Base-by-base conservation (phyloP, 2,888 invertebrate genomes). In the Ormyrus pomaceus region DNA sequence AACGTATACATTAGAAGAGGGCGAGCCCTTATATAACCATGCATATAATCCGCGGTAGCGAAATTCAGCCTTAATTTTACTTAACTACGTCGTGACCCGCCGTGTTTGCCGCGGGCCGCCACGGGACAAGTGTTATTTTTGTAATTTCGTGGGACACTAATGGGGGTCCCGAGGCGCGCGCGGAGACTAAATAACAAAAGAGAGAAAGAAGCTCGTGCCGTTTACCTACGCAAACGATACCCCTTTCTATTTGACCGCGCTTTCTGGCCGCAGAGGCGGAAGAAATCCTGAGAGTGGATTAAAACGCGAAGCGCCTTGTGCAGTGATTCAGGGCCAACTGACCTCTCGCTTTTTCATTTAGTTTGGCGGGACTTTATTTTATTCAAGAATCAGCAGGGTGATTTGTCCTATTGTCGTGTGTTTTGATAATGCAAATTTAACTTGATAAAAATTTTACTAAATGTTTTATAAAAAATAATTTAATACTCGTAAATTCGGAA, bases 1-100 rank as follows among this genome's bases (percentile, higher is more conserved):
- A 88, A 87, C 88, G 87, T 87, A 87, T 86, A 87, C 85, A 86
- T 84, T 84, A 86, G 81, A 80, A 80, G 83, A 85, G 85, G 83
- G 84, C 84, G 86, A 82, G 85, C 84, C 83, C 82, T 83, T 83
- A 82, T 4, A 34, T 80, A 75, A 70, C 58, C 45, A 55, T 46
- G 46, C 75, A 71, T 61, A 81, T 81, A 75, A 78, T 77, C 13
- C 62, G 53, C 34, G 50, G 62, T 9, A 72, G 64, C 70, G 62
- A 81, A 89, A 88, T 88, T 88, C 86, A 85, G 85, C 86, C 87
- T 89, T 88, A 86, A 88, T 89, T 89, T 88, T 88, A 88, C 87
- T 88, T 87, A 88, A 88, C 87, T 85, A 82, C 50, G 48, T 7
- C 65, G 79, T 59, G 71, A 34, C 64, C 5, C 73, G 13, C 6